phyloP scores from a whole-genome alignment of 1,140 invertebrate species.

The Geopemphigus sp. region DNA sequence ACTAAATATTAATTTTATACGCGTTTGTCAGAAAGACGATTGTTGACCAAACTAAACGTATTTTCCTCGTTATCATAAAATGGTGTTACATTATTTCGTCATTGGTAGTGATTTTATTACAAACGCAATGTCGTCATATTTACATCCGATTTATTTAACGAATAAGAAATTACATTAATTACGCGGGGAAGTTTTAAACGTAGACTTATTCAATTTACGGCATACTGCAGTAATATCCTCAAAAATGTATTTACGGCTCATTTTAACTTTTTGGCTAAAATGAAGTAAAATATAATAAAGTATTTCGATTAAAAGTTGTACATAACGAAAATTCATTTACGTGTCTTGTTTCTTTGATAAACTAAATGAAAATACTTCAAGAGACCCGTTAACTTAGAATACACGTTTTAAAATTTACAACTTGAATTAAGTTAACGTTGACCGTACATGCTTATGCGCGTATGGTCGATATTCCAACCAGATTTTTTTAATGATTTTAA shows the following conservation, averaged over 20 bases:
- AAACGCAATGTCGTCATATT: background rate
- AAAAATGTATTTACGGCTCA: background rate
- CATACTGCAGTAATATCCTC: background rate
- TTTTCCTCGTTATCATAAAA: background rate
- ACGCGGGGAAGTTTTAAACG: background rate
- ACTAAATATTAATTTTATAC: background rate
- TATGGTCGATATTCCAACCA: too few relatives aligned
- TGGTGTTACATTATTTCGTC: background rate
- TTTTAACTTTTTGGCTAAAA: background rate
- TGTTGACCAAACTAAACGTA: background rate
- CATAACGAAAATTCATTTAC: slow-evolving; percentile 6
- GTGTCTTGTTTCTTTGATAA: slow-evolving; percentile 4
- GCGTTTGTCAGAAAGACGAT: background rate
- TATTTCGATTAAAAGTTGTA: background rate
- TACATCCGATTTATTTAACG: background rate
- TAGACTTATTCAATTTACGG: background rate
- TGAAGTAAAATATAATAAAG: background rate
- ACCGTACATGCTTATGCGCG: background rate
- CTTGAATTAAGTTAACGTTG: background rate
- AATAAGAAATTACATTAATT: background rate
- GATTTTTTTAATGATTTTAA: background rate
- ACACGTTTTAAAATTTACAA: background rate
- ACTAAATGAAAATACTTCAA: background rate
- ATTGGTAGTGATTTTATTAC: background rate
- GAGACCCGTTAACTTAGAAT: background rate